A percentile compares a stretch with the other conserved stretches of the same genome.
These are phyloP conservation scores for Metellina segmentata DNA, from an alignment of 2,888 invertebrate genomes.

Conservation along the genomic window DNA sequence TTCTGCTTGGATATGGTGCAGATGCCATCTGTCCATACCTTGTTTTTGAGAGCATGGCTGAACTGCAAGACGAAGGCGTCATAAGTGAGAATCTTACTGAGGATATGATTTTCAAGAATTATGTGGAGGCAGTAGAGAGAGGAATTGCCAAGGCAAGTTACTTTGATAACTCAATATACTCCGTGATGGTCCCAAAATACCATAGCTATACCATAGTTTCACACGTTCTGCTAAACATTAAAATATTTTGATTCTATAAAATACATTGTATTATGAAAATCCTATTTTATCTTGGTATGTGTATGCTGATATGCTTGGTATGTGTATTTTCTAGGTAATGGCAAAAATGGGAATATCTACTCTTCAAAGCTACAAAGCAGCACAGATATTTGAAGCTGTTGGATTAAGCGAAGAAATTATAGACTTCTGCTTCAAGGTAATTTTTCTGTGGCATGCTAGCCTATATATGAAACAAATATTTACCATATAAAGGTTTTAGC, in stretches of 20 bases:
- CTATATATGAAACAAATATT: not conserved
- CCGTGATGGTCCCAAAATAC: too few species aligned
- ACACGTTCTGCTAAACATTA: too few species aligned
- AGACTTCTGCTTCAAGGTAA: conserved; percentile 92
- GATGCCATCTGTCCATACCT: conserved; percentile 99
- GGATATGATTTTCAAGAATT: conserved; percentile 90
- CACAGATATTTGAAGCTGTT: conserved; percentile 99
- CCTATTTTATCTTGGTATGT: too few species aligned
- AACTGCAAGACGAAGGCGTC: conserved; percentile 92
- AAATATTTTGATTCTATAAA: too few species aligned
- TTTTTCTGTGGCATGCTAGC: not conserved
- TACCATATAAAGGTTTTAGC: too few species aligned
- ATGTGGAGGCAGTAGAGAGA: conserved; percentile 93
- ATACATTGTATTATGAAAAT: too few species aligned
- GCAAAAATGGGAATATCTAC: conserved; percentile 99
- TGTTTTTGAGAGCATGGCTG: conserved; percentile 94
- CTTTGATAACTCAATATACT: not conserved
- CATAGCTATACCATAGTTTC: too few species aligned
- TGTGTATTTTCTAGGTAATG: conserved; percentile 85
- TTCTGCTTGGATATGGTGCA: conserved; percentile 96
- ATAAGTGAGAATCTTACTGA: conserved; percentile 89
- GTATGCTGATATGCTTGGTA: too few species aligned
- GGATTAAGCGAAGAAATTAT: conserved; percentile 95
- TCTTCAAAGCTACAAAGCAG: conserved; percentile 98
- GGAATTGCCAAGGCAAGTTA: conserved; percentile 89